Percentiles rank a stretch among this genome's conserved stretches.
Conservation (phyloP, 2,888 invertebrate genomes). For the Xestoiulus laeticollis region DNA sequence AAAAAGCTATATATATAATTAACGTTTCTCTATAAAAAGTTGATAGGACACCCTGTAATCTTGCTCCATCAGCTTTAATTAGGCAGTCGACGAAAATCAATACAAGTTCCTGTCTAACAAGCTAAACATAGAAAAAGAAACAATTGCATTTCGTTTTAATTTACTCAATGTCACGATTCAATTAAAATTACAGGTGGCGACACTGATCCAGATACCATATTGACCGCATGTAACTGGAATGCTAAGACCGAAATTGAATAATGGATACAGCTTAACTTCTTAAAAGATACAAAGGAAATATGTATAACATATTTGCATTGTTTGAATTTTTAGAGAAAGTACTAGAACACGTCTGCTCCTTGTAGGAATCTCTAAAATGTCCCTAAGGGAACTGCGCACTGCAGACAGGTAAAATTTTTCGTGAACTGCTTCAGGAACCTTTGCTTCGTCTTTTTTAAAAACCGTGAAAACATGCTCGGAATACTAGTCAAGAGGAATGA, state of each 20-base stretch:
- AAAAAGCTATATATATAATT: background rate
- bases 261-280: background rate
- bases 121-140: background rate
- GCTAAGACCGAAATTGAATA: background rate
- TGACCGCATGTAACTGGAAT: background rate
- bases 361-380: background rate
- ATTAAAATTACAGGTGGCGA: conserved; percentile 21
- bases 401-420: background rate
- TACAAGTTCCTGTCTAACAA: background rate
- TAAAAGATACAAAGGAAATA: background rate
- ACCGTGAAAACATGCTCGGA: conserved; percentile 6
- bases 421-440: background rate
- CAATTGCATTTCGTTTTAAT: conserved; percentile 12
- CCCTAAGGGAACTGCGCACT: background rate
- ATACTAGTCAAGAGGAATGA: background rate
- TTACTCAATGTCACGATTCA: background rate
- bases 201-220: background rate
- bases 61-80: background rate
- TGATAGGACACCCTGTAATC: background rate
- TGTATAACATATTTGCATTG: background rate
- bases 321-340: background rate
- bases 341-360: background rate
- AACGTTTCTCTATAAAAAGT: no score
- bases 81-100: background rate
- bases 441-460: background rate